Base-by-base conservation (phyloP, 2,888 invertebrate genomes). In the Melipona beecheii region DNA sequence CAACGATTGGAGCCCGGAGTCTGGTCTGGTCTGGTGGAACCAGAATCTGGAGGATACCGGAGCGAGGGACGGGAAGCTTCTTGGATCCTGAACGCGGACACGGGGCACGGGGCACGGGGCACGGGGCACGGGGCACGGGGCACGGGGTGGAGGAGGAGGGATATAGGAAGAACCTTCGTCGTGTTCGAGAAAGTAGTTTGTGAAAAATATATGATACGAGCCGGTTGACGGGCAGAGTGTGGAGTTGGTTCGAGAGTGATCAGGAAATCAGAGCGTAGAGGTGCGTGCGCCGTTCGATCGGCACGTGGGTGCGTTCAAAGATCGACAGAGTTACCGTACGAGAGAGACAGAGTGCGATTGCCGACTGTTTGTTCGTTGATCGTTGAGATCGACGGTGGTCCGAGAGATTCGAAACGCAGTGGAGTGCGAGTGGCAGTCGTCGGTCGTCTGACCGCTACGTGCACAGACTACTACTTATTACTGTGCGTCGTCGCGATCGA, bases 221-320 rank as follows among this genome's bases (percentile, higher is more conserved):
- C 78, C 78, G 76, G 80, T 27, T 78, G 83, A 80, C 85, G 74
- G 62, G 64, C 75, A 36, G 11, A 85, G 86, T 87, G 82, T 83
- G 9, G 9, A 43, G 80, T 82, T 78, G 24, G 69, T 49, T 72
- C 62, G 66, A 76, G 72, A 87, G 86, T 88, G 88, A 88, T 78
- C 83, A 81, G 83, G 87, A 81, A 79, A 83, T 81, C 83, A 86
- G 76, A 85, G 79, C 77, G 80, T 82, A 75, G 75, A 88, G 89
- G 85, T 89, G 86, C 84, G 84, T 86, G 87, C 86, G 87, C 90
- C 71, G 76, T 86, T 81, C 58, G 71, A 84, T 84, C 86, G 86
- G 82, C 91, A 88, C 91, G 90, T 89, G 90, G 90, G 87, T 88
- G 89, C 86, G 86, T 54, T 27, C 11, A 58, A 77, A 62, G 50